Base-by-base conservation (phyloP, 64 coral and sea anemone species). In the Actinia tenebrosa region DNA sequence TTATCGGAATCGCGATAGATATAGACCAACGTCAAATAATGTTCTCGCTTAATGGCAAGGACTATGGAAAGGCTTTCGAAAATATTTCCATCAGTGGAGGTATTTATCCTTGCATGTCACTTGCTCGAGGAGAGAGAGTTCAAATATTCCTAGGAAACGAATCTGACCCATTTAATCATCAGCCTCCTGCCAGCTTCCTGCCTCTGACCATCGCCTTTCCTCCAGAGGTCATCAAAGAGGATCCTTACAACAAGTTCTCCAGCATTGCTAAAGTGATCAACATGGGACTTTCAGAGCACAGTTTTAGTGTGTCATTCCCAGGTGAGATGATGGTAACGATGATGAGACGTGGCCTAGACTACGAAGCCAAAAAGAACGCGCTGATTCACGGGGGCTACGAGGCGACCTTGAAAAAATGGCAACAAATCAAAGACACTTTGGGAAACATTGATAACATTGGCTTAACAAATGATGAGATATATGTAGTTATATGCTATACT, bases 331-430 rank as follows among this genome's bases (percentile, higher is more conserved):
- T 94, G 92, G 92, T 94, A 20, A 90, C 79, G 3, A 83, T 94
- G 78, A 94, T 94, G 92, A 46, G 85, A 47, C 63, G 92, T 4
- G 92, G 92, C 0, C 79, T 94, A 6, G 84, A 69, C 25, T 94
- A 94, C 64, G 92, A 94, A 82, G 92, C 84, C 3, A 94, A 90
- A 56, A 94, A 94, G 84, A 94, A 94, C 53, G 92, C 92, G 0
- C 53, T 94, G 7, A 87, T 94, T 78, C 92, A 94, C 37, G 84
- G 78, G 10, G 92, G 92, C 17, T 90, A 87, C 26, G 84, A 94
- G 84, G 84, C 83, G 66, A 90, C 92, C 7, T 19, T 94, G 55
- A 90, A 90, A 53, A 89, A 84, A 84, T 94, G 89, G 84, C 47
- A 87, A 45, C 77, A 87, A 44, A 71, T 92, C 54, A 47, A 92